These are phyloP conservation scores for Caerostris extrusa DNA, from an alignment of 1,140 invertebrate genomes.

Conservation along the genomic window DNA sequence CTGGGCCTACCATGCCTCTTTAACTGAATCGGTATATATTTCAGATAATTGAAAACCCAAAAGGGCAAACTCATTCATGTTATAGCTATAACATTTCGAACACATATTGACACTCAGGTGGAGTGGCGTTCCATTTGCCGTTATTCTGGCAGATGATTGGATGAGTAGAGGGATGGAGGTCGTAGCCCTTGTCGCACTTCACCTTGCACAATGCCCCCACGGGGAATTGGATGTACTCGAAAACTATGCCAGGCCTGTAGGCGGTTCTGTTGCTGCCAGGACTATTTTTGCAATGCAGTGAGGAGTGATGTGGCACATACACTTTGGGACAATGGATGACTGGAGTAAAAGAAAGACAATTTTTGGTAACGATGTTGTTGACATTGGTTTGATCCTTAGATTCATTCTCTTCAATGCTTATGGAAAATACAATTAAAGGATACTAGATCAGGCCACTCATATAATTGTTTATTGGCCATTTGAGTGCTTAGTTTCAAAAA, in stretches of 20 bases:
- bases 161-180: not conserved
- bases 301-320: conserved; percentile 14
- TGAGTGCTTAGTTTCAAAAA: too few species aligned
- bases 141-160: not conserved
- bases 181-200: conserved; percentile 17
- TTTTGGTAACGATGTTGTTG: too few species aligned
- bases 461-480: too few species aligned
- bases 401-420: too few species aligned
- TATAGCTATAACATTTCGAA: too few species aligned
- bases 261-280: not conserved
- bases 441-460: too few species aligned
- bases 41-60: too few species aligned
- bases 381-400: too few species aligned
- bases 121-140: conserved; percentile 20
- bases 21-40: too few species aligned
- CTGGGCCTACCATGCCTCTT: too few species aligned
- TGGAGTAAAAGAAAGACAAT: not conserved
- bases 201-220: not conserved
- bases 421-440: too few species aligned
- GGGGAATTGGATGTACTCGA: not conserved
- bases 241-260: not conserved
- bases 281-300: not conserved
- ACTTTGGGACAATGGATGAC: not conserved
- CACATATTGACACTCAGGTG: conserved; percentile 2
- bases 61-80: too few species aligned